phyloP scores from a whole-genome alignment of 2,888 invertebrate genomes.

The Eurytoma californica region DNA sequence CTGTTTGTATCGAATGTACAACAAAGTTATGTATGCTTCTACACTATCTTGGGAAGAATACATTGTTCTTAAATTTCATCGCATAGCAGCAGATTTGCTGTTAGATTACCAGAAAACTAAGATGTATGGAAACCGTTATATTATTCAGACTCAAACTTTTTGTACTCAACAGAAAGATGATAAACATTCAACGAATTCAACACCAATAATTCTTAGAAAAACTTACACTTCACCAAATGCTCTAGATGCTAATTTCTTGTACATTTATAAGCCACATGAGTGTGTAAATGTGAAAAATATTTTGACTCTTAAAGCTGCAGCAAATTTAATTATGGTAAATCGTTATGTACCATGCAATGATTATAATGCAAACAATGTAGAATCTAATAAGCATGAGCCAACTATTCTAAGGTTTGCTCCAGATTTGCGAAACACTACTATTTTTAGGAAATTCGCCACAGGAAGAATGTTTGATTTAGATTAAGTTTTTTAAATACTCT shows the following conservation, averaged over 20 bases:
- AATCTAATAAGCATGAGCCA: slow-evolving; percentile 73
- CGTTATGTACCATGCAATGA: slow-evolving; percentile 64
- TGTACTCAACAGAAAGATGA: slow-evolving; percentile 70
- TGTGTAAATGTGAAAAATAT: slow-evolving; percentile 54
- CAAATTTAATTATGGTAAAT: slow-evolving; percentile 65
- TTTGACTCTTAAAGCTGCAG: slow-evolving; percentile 57
- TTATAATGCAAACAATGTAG: slow-evolving; percentile 49
- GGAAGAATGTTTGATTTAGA: slow-evolving; percentile 54
- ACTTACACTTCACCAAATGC: slow-evolving; percentile 59
- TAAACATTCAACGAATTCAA: slow-evolving; percentile 60
- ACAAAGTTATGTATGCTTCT: slow-evolving; percentile 74
- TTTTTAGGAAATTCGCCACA: slow-evolving; percentile 55
- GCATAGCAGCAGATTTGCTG: slow-evolving; percentile 77
- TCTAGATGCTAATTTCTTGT: slow-evolving; percentile 59
- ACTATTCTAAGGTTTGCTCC: slow-evolving; percentile 77
- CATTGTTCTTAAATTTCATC: slow-evolving; percentile 79
- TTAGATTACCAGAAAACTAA: slow-evolving; percentile 76
- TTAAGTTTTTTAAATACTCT: slow-evolving; percentile 24
- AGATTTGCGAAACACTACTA: slow-evolving; percentile 71
- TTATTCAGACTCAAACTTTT: slow-evolving; percentile 74
- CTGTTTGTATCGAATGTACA: slow-evolving; percentile 80
- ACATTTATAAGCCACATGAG: slow-evolving; percentile 64
- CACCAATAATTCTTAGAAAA: slow-evolving; percentile 66
- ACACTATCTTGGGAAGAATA: slow-evolving; percentile 82
- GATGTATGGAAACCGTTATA: slow-evolving; percentile 76